Percentiles rank a stretch among this genome's conserved stretches.
Evolutionary conservation across 2,888 invertebrate species (phyloP).

Genomic region (Dolichomitus sp.): DNA sequence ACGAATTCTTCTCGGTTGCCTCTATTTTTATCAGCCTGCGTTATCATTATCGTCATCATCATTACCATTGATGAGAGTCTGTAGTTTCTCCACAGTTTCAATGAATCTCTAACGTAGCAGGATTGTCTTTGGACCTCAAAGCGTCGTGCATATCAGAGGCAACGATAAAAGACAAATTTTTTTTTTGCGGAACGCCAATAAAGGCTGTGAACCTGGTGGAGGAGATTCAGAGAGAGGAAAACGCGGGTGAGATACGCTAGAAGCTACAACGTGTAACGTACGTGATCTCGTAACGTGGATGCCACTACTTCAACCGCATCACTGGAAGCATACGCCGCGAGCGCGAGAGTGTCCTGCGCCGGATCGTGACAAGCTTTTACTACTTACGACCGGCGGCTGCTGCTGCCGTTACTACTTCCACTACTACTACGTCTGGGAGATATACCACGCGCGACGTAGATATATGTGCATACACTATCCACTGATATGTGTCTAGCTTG

Average conservation of each 20-base stretch:
- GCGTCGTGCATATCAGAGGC: neutral
- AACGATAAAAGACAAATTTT: too few species aligned
- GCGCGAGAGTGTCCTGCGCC: conserved; percentile 59
- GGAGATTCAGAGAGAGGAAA: neutral
- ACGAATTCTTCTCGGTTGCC: conserved; percentile 35
- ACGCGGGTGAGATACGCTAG: conserved; percentile 8
- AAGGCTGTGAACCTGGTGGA: neutral
- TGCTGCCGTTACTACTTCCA: conserved; percentile 47
- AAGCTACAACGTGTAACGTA: conserved; percentile 54
- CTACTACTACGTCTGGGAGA: conserved; percentile 36
- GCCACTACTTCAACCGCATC: conserved; percentile 53
- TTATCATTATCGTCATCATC: conserved; percentile 28
- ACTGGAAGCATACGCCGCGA: conserved; percentile 43
- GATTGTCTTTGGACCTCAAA: neutral
- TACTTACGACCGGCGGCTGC: conserved; percentile 57
- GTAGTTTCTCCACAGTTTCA: conserved; percentile 4
- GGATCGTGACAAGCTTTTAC: conserved; percentile 62
- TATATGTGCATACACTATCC: neutral
- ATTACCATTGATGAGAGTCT: conserved; percentile 14
- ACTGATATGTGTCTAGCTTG: neutral
- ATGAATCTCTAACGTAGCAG: conserved; percentile 24
- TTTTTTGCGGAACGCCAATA: neutral
- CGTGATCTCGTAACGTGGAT: conserved; percentile 59
- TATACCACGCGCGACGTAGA: conserved; percentile 23
- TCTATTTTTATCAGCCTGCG: conserved; percentile 4